Evolutionary conservation across 2,888 invertebrate genomes (phyloP).

Genomic region (Aromia moschata): DNA sequence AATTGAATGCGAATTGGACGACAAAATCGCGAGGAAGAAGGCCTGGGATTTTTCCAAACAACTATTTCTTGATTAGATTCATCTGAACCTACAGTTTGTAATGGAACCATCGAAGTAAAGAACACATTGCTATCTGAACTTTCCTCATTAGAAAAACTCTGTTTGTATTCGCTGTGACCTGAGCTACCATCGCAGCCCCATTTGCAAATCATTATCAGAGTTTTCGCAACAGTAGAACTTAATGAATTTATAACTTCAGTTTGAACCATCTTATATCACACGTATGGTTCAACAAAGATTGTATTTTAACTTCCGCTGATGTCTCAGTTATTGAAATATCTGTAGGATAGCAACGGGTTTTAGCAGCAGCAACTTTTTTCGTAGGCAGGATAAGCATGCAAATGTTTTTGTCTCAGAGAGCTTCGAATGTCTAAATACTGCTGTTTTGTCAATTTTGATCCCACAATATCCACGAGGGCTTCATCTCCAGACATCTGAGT

Average conservation of each 20-base stretch:
- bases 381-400: background rate
- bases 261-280: background rate
- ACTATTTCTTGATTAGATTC: constrained; percentile 29
- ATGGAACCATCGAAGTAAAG: constrained; percentile 43
- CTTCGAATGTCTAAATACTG: background rate
- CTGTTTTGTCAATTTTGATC: background rate
- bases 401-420: background rate
- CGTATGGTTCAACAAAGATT: constrained; percentile 11
- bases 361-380: background rate
- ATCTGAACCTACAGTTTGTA: constrained; percentile 31
- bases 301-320: constrained; percentile 6
- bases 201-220: background rate
- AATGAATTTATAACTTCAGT: background rate
- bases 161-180: background rate
- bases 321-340: constrained; percentile 1
- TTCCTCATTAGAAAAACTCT: background rate
- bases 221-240: background rate
- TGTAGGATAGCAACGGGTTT: background rate
- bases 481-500: background rate
- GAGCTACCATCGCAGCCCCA: background rate
- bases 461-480: background rate
- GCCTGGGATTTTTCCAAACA: constrained; percentile 49
- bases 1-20: constrained; percentile 47
- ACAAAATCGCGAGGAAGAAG: constrained; percentile 48
- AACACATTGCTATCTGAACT: constrained; percentile 48